Percentiles rank a stretch among this genome's conserved stretches.
phyloP scores from a whole-genome alignment of 2,888 invertebrate species.

The Melolontha melolontha region DNA sequence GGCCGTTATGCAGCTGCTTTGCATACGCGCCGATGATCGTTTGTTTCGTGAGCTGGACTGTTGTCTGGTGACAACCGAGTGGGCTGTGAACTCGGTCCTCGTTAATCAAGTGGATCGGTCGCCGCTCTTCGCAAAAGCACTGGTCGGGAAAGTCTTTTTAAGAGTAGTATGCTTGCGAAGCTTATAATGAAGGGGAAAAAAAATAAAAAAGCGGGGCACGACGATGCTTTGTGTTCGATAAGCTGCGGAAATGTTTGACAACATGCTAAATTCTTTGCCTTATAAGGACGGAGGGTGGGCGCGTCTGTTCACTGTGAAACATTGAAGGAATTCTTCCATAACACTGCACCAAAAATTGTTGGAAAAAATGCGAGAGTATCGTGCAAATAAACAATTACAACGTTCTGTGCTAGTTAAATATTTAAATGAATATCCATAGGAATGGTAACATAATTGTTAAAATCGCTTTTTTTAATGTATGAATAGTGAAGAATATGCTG shows the following conservation, averaged over 20 bases:
- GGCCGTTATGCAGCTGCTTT: conserved; percentile 46
- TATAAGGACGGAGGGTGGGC: conserved; percentile 14
- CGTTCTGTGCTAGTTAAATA: too few relatives aligned
- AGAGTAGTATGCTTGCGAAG: conserved; percentile 25
- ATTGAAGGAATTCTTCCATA: conserved; percentile 4
- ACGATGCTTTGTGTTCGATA: conserved; percentile 26
- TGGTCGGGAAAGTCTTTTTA: conserved; percentile 6
- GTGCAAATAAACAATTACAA: too few relatives aligned
- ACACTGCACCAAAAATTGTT: conserved; percentile 1
- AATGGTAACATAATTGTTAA: too few relatives aligned
- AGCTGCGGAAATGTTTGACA: conserved; percentile 37
- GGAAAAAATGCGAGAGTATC: background rate
- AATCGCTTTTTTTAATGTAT: too few relatives aligned
- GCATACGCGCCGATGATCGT: conserved; percentile 45
- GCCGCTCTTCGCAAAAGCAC: conserved; percentile 23
- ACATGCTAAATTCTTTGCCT: conserved; percentile 26
- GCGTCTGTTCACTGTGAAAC: conserved; percentile 5
- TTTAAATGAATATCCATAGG: too few relatives aligned
- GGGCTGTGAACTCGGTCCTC: conserved; percentile 45
- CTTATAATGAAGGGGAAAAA: conserved; percentile 20
- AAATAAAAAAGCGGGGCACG: conserved; percentile 10
- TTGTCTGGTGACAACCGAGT: conserved; percentile 45
- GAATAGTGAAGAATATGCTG: too few relatives aligned
- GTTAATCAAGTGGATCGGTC: conserved; percentile 44
- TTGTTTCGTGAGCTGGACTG: conserved; percentile 44